phyloP scores from a whole-genome alignment of 2,113 vertebrate species.

The Ailurus styani region DNA sequence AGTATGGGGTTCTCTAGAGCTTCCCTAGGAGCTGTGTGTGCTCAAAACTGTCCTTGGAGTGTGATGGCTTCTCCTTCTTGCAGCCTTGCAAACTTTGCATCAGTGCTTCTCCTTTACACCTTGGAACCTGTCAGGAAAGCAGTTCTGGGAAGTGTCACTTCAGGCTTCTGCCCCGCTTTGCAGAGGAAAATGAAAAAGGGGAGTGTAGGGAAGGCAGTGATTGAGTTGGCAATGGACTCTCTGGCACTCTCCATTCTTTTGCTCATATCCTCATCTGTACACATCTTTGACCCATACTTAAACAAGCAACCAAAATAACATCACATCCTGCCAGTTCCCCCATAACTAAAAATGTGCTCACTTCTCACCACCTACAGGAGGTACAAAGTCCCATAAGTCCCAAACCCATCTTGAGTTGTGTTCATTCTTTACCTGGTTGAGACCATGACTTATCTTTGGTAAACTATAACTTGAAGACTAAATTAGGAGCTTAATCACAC shows the following conservation, averaged over 20 bases:
- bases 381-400: background rate
- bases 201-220: too few relatives aligned
- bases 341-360: rapidly evolving
- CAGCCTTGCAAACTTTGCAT: too few relatives aligned
- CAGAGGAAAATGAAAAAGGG: too few relatives aligned
- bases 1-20: background rate
- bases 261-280: background rate
- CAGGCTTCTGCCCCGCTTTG: background rate
- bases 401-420: background rate
- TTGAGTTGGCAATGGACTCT: background rate
- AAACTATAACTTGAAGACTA: background rate
- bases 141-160: background rate
- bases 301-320: background rate
- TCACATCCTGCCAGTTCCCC: too few relatives aligned
- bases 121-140: background rate
- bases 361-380: background rate
- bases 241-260: background rate
- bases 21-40: background rate
- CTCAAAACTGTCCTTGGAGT: background rate
- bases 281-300: background rate
- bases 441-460: background rate
- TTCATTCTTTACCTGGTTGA: background rate
- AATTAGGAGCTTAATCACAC: background rate
- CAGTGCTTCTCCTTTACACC: background rate
- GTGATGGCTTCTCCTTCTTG: background rate